Percentiles rank a stretch among this genome's conserved stretches.
These are phyloP conservation scores for Cuniculus paca DNA, from an alignment of 2,797 vertebrate species.

Conservation along the genomic window DNA sequence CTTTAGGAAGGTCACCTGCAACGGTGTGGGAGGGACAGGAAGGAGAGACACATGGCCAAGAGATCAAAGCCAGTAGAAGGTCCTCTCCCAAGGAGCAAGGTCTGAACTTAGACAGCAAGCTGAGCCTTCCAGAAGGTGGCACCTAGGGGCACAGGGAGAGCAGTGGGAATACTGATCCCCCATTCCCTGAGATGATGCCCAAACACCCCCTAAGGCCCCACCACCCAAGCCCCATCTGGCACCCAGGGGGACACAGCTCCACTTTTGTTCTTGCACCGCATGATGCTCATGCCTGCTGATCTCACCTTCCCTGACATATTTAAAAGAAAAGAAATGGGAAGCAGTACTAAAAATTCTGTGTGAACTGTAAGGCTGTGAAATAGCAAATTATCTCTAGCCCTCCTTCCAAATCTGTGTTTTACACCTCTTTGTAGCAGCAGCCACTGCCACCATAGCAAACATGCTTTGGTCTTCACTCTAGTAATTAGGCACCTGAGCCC, in stretches of 20 bases:
- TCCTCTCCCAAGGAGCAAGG: not conserved
- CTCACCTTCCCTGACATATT: conserved; percentile 49
- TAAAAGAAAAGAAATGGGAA: conserved; percentile 14
- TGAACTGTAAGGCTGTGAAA: conserved; percentile 74
- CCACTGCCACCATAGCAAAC: not conserved
- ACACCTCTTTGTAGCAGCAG: conserved; percentile 54
- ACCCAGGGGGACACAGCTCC: not conserved
- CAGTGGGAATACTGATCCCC: fast-evolving
- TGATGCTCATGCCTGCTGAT: conserved; percentile 63
- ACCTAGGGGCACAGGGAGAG: not conserved
- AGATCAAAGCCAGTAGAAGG: not conserved
- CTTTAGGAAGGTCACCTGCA: not conserved
- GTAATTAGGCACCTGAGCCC: not conserved
- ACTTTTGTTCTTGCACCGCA: not conserved
- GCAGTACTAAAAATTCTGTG: conserved; percentile 16
- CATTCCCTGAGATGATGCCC: not conserved
- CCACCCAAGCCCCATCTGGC: not conserved
- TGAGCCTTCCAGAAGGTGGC: not conserved
- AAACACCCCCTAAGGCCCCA: not conserved
- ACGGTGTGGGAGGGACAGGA: not conserved
- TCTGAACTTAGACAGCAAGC: not conserved
- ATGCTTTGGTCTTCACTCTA: not conserved
- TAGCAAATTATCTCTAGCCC: conserved; percentile 66
- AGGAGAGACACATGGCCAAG: not conserved
- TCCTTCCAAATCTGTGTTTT: conserved; percentile 59